Evolutionary conservation across 1,140 invertebrate species (phyloP).

Genomic region (Drosophila neocordata): DNA sequence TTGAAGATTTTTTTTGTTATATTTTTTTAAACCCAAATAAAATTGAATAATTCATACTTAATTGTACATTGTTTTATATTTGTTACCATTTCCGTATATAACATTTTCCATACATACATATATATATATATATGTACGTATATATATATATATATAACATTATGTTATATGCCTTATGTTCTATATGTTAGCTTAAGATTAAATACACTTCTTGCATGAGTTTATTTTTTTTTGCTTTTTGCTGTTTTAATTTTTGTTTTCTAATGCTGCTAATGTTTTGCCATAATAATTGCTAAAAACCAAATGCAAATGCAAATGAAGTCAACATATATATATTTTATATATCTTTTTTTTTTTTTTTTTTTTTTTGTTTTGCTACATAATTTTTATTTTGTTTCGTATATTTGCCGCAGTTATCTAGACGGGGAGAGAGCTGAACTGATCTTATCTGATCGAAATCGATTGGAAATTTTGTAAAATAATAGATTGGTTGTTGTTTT

Average conservation of each 20-base stretch:
- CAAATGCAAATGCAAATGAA: slow-evolving; percentile 53
- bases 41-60: slow-evolving; percentile 59
- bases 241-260: slow-evolving; percentile 24
- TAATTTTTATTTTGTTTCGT: slow-evolving; percentile 18
- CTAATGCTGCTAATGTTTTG: slow-evolving; percentile 42
- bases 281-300: slow-evolving; percentile 44
- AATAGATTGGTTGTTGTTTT: slow-evolving; percentile 9
- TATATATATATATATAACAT: slow-evolving; percentile 57
- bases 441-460: slow-evolving; percentile 16
- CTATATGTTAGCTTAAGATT: slow-evolving; percentile 46
- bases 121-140: slow-evolving; percentile 56
- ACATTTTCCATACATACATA: slow-evolving; percentile 41
- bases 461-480: slow-evolving; percentile 20
- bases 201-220: slow-evolving; percentile 42
- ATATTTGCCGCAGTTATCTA: slow-evolving; percentile 33
- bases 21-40: slow-evolving; percentile 44
- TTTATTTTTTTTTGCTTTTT: slow-evolving; percentile 32
- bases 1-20: slow-evolving; percentile 3
- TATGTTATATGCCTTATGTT: slow-evolving; percentile 62
- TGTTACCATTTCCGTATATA: slow-evolving; percentile 66
- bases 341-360: slow-evolving; percentile 28
- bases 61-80: slow-evolving; percentile 56
- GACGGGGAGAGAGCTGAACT: slow-evolving; percentile 34
- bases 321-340: slow-evolving; percentile 43
- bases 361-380: slow-evolving; percentile 22